Percentiles rank a stretch among this genome's conserved stretches.
Evolutionary conservation across 2,113 vertebrate genomes (phyloP).

Genomic region (Sterrhoptilus dennistouni): DNA sequence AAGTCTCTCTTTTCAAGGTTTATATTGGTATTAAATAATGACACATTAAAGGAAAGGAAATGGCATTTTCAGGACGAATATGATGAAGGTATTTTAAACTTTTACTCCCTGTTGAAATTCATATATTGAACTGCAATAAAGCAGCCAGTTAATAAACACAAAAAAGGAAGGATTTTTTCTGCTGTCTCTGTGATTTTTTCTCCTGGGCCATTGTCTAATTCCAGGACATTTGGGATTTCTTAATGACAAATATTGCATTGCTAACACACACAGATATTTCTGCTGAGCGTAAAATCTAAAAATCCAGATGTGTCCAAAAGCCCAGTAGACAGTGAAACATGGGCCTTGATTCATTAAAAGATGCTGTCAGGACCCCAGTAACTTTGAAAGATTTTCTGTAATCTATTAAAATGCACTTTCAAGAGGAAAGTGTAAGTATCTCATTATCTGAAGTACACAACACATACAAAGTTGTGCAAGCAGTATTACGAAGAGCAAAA

Average conservation of each 20-base stretch:
- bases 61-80: neutral
- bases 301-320: neutral
- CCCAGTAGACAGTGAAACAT: neutral
- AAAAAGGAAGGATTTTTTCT: neutral
- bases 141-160: neutral
- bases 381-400: neutral
- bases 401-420: neutral
- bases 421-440: neutral
- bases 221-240: neutral
- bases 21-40: neutral
- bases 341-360: neutral
- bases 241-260: neutral
- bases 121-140: neutral
- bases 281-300: neutral
- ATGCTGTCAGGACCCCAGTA: neutral
- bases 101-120: neutral
- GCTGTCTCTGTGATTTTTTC: neutral
- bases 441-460: neutral
- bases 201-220: neutral
- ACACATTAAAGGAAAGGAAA: neutral
- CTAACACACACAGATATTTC: neutral
- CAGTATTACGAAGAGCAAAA: neutral
- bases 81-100: neutral
- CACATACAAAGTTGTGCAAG: neutral
- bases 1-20: neutral